Percentiles rank a stretch among this genome's conserved stretches.
phyloP scores from a whole-genome alignment of 2,797 vertebrate genomes.

The Chelmon rostratus region DNA sequence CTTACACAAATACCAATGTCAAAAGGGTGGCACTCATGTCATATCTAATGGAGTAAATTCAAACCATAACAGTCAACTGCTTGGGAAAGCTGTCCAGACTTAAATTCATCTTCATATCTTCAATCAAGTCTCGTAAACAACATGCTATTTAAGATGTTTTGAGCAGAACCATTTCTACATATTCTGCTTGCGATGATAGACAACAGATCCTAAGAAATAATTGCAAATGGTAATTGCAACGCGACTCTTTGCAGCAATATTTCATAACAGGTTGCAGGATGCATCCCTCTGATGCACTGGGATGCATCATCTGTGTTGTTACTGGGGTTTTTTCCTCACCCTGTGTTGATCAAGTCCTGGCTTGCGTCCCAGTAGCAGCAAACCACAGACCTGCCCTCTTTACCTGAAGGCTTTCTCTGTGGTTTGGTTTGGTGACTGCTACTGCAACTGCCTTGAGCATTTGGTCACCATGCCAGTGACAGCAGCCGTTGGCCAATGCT shows the following conservation, averaged over 20 bases:
- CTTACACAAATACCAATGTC: conserved; percentile 59
- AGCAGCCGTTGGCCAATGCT: not conserved
- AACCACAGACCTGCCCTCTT: no score
- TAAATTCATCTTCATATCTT: conserved; percentile 21
- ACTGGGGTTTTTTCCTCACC: no score
- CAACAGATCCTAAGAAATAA: conserved; percentile 25
- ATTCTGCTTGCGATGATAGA: not conserved
- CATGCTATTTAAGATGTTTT: not conserved
- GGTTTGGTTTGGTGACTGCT: not conserved
- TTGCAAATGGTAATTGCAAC: not conserved
- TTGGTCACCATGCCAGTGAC: not conserved
- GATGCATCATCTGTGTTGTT: no score
- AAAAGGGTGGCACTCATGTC: conserved; percentile 49
- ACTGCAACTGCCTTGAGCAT: not conserved
- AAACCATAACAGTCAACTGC: not conserved
- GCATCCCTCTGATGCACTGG: no score
- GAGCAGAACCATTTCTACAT: not conserved
- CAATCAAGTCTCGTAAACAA: conserved; percentile 2
- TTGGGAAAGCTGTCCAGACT: conserved; percentile 18
- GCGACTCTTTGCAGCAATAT: conserved; percentile 34
- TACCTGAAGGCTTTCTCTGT: no score
- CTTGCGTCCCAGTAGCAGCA: no score
- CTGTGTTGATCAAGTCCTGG: no score
- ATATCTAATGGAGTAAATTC: conserved; percentile 9
- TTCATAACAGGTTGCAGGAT: not conserved